phyloP scores from a whole-genome alignment of 2,888 invertebrate species.

The Axea sp. region DNA sequence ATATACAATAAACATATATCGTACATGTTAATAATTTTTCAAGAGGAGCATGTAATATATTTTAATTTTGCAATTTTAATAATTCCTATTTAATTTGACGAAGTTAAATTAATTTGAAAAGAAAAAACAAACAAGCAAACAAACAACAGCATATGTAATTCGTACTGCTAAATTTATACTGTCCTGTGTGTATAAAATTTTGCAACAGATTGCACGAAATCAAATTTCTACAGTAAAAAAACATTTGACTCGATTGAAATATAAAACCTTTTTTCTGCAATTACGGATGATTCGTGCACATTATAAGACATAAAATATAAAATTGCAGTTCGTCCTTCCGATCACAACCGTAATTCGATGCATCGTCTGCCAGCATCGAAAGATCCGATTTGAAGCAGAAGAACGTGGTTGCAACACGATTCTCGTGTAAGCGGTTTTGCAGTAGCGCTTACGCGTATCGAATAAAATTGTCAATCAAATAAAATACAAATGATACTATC shows the following conservation, averaged over 20 bases:
- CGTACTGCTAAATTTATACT: too few relatives aligned
- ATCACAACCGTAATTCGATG: constrained; percentile 55
- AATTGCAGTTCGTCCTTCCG: constrained; percentile 37
- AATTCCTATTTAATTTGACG: too few relatives aligned
- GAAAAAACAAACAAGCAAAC: too few relatives aligned
- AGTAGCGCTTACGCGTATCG: constrained; percentile 40
- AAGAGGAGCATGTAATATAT: too few relatives aligned
- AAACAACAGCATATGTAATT: too few relatives aligned
- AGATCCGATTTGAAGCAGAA: constrained; percentile 55
- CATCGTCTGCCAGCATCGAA: constrained; percentile 54
- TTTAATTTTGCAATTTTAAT: too few relatives aligned
- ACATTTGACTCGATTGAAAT: constrained; percentile 10
- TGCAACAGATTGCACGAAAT: not conserved
- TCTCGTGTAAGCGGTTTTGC: constrained; percentile 49
- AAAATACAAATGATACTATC: constrained; percentile 20
- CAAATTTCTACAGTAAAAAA: not conserved
- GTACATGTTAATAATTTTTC: too few relatives aligned
- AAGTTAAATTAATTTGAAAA: too few relatives aligned
- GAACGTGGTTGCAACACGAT: constrained; percentile 58
- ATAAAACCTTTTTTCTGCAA: constrained; percentile 8
- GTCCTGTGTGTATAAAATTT: too few relatives aligned
- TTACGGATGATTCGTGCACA: constrained; percentile 22
- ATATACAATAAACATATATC: too few relatives aligned
- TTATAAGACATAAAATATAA: constrained; percentile 33
- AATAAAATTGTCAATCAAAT: constrained; percentile 44